Conservation (phyloP, 2,797 vertebrate species). For the Xenops minutus region DNA sequence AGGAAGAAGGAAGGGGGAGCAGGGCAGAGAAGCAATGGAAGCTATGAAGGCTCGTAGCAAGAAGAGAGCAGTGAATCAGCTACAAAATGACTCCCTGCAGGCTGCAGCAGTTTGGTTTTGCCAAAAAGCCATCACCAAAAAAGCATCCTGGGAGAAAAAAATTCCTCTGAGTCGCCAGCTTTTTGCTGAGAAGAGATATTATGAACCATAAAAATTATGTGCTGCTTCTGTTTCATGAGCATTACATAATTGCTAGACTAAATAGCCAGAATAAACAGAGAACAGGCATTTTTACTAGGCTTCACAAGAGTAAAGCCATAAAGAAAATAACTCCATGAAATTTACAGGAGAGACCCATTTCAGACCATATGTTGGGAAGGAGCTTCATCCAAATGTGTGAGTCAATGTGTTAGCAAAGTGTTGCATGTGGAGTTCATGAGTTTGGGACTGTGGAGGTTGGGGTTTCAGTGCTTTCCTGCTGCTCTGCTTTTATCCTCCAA, state of each 20-base stretch:
- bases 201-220: conserved; percentile 32
- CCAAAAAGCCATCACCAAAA: conserved; percentile 24
- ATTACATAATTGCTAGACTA: conserved; percentile 1
- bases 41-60: background rate
- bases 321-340: conserved; percentile 50
- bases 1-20: background rate
- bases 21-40: background rate
- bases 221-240: conserved; percentile 42
- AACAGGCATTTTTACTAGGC: conserved; percentile 22
- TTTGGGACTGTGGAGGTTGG: background rate
- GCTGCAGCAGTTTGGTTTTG: background rate
- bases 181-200: conserved; percentile 13
- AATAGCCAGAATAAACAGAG: conserved; percentile 53
- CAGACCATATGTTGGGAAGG: conserved; percentile 44
- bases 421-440: background rate
- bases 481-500: background rate
- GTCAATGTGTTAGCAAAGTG: background rate
- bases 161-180: background rate
- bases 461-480: background rate
- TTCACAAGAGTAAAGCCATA: conserved; percentile 31
- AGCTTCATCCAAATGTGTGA: conserved; percentile 21
- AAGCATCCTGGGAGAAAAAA: background rate
- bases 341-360: conserved; percentile 50
- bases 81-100: background rate
- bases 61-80: background rate